phyloP scores from a whole-genome alignment of 2,113 vertebrate species.

The Polyodon spathula region DNA sequence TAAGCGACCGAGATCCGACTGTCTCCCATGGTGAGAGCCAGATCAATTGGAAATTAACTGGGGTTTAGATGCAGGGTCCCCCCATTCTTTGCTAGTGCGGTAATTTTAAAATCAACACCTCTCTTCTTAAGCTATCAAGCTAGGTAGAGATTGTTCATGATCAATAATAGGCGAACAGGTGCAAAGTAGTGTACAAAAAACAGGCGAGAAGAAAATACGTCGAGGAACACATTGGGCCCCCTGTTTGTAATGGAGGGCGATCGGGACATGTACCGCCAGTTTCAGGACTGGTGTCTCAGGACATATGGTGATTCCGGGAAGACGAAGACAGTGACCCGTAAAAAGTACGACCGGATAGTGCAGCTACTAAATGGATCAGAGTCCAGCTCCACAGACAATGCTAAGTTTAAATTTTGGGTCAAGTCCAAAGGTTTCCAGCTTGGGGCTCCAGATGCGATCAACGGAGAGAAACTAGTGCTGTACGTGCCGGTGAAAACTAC shows the following conservation, averaged over 20 bases:
- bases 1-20: constrained; percentile 32
- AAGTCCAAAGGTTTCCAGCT: constrained; percentile 80
- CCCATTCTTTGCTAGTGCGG: constrained; percentile 5
- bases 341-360: constrained; percentile 77
- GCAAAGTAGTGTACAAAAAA: constrained; percentile 42
- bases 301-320: constrained; percentile 78
- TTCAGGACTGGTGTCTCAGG: constrained; percentile 77
- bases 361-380: constrained; percentile 73
- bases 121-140: too few relatives aligned
- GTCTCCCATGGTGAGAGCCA: constrained; percentile 25
- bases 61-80: constrained; percentile 6
- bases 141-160: constrained; percentile 1
- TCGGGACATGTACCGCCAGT: constrained; percentile 76
- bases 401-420: constrained; percentile 83
- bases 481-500: constrained; percentile 76
- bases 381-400: constrained; percentile 72
- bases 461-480: constrained; percentile 64
- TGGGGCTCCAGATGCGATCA: constrained; percentile 63
- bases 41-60: constrained; percentile 26
- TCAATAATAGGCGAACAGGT: constrained; percentile 54
- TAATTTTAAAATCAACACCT: neutral
- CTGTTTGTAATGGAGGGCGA: constrained; percentile 62
- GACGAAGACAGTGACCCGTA: constrained; percentile 79
- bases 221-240: constrained; percentile 31
- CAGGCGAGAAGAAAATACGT: constrained; percentile 30